These are phyloP conservation scores for Oenanthe oenanthe DNA, from an alignment of 2,113 vertebrate genomes.

Conservation along the genomic window DNA sequence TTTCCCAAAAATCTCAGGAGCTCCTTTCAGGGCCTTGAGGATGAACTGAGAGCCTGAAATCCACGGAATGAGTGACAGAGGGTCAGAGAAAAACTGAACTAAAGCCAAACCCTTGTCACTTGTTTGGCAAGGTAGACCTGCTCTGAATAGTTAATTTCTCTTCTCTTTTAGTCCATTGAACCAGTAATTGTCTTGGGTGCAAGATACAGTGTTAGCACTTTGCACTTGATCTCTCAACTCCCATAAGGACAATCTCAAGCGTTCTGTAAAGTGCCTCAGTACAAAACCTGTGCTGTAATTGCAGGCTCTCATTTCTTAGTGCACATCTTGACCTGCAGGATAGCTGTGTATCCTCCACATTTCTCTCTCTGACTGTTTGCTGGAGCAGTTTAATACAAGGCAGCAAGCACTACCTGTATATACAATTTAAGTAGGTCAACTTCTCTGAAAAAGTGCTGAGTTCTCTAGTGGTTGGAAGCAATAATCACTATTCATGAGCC, in stretches of 20 bases:
- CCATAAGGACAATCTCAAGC: not conserved
- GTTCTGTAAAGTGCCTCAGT: not conserved
- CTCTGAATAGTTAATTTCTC: not conserved
- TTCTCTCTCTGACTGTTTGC: conserved; percentile 14
- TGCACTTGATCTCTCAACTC: not conserved
- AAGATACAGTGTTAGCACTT: not conserved
- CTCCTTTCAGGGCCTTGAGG: not conserved
- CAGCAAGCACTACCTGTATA: conserved; percentile 1
- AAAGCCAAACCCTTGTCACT: conserved; percentile 9
- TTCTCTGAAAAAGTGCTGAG: conserved; percentile 20
- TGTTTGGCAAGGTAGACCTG: not conserved
- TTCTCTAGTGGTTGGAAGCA: conserved; percentile 5
- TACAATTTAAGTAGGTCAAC: conserved; percentile 49
- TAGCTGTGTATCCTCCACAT: not conserved
- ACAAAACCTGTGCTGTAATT: not conserved
- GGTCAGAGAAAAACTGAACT: not conserved
- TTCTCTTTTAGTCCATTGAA: not conserved
- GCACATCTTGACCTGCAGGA: not conserved
- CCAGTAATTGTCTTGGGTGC: not conserved
- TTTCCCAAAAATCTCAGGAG: not conserved
- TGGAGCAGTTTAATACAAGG: conserved; percentile 7
- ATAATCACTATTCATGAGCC: conserved; percentile 58
- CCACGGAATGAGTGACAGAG: not conserved
- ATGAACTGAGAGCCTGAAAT: not conserved
- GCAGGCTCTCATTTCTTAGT: not conserved